Evolutionary conservation across 2,888 invertebrate species (phyloP).

Genomic region (Dyspetes luteomarginatus): DNA sequence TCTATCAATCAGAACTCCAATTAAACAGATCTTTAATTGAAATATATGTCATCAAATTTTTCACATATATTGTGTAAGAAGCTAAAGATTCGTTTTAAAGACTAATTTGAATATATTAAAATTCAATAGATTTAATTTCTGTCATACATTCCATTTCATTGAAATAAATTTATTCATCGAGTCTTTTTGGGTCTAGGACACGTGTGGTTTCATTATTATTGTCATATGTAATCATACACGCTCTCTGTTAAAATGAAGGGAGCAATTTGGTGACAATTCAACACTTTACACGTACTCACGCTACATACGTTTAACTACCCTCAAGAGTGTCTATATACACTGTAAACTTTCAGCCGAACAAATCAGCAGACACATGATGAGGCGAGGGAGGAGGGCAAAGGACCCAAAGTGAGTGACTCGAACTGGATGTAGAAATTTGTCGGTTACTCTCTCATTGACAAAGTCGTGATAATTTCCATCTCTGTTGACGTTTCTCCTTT

Average conservation of each 20-base stretch:
- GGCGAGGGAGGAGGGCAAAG: not conserved
- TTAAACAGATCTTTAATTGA: no score
- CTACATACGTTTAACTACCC: not conserved
- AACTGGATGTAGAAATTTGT: conserved; percentile 42
- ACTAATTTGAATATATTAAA: not conserved
- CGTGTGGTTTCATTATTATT: not conserved
- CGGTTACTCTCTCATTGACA: conserved; percentile 15
- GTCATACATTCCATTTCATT: not conserved
- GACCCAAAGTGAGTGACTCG: conserved; percentile 1
- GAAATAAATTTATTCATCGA: not conserved
- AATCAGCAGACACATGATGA: not conserved
- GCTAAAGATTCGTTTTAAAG: not conserved
- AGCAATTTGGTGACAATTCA: not conserved
- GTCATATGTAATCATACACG: not conserved
- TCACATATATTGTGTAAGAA: not conserved
- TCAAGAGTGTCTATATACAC: not conserved
- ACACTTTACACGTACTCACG: not conserved
- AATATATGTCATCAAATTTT: no score
- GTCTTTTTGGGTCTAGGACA: not conserved
- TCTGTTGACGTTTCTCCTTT: conserved; percentile 26
- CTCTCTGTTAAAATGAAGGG: not conserved
- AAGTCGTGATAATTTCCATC: conserved; percentile 32
- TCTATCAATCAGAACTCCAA: no score
- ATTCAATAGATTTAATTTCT: no score
- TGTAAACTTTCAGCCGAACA: not conserved